Conservation (phyloP, 2,113 vertebrate genomes). For the Mastomys natalensis region DNA sequence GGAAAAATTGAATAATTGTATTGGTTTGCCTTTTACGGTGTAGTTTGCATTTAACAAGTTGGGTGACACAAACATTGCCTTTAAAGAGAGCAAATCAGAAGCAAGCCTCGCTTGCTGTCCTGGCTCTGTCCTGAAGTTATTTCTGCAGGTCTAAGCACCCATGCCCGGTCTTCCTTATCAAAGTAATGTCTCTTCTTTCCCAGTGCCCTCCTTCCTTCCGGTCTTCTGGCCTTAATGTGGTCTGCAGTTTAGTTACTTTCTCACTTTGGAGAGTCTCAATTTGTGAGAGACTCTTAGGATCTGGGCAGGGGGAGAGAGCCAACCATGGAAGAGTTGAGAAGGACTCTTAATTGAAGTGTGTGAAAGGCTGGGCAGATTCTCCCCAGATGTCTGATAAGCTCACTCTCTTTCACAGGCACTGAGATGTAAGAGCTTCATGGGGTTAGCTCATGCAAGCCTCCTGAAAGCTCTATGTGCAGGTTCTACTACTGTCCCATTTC, state of each 20-base stretch:
- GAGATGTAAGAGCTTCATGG: neutral
- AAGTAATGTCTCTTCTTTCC: neutral
- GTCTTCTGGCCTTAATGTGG: neutral
- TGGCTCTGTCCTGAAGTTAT: neutral
- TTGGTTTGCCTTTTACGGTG: slow-evolving; percentile 34
- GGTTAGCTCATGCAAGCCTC: neutral
- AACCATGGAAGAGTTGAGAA: neutral
- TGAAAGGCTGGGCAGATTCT: neutral
- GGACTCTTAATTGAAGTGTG: slow-evolving; percentile 21
- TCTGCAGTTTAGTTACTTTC: neutral
- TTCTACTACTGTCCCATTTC: neutral
- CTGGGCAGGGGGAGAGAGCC: neutral
- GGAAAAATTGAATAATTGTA: neutral
- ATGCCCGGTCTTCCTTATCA: neutral
- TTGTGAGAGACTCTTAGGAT: neutral
- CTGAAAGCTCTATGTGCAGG: neutral
- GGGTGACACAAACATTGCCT: slow-evolving; percentile 2
- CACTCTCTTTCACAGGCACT: neutral
- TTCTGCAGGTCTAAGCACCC: neutral
- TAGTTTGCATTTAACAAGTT: slow-evolving; percentile 8
- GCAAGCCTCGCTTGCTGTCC: neutral
- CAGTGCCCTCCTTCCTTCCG: neutral
- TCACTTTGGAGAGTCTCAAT: neutral
- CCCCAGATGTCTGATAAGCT: neutral
- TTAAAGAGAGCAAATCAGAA: neutral